A percentile compares a stretch with the other conserved stretches of the same genome.
phyloP scores from a whole-genome alignment of 2,797 vertebrate genomes.

The Spea hammondii region DNA sequence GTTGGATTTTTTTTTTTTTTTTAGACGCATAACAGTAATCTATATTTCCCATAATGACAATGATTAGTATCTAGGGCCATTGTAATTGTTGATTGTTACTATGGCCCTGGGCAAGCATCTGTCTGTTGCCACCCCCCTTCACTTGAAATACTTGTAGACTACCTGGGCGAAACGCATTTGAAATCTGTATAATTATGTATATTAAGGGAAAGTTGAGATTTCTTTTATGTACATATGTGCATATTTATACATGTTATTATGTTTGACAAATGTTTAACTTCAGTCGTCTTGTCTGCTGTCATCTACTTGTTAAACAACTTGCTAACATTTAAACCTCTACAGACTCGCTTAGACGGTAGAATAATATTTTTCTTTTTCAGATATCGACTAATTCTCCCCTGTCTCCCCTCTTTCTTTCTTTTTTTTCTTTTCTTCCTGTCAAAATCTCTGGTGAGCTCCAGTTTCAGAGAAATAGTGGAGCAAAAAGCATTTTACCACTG shows the following conservation, averaged over 20 bases:
- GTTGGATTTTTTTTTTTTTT: too few species aligned
- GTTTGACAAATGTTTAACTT: conserved; percentile 47
- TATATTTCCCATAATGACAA: too few species aligned
- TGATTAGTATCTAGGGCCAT: too few species aligned
- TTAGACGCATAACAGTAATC: too few species aligned
- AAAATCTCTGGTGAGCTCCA: conserved; percentile 22
- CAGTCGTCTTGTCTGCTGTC: conserved; percentile 30
- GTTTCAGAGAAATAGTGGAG: conserved; percentile 44
- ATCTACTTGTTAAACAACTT: conserved; percentile 41
- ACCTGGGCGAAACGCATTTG: too few species aligned
- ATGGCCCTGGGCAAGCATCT: too few species aligned
- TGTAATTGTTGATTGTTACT: too few species aligned
- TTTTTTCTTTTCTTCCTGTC: conserved; percentile 18
- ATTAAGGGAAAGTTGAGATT: neutral
- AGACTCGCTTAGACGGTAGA: conserved; percentile 39
- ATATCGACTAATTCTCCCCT: conserved; percentile 28
- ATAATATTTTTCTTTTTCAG: conserved; percentile 51
- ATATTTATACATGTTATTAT: conserved; percentile 39
- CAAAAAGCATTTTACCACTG: conserved; percentile 32
- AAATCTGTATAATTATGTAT: conserved; percentile 1
- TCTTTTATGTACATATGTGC: conserved; percentile 28
- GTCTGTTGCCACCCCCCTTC: too few species aligned
- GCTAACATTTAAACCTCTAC: conserved; percentile 35
- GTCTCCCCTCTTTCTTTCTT: neutral
- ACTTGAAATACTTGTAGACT: too few species aligned